Evolutionary conservation across 2,888 invertebrate species (phyloP), one percentile per base, ranked within the genome.

Genomic region (Nomada fucata): DNA sequence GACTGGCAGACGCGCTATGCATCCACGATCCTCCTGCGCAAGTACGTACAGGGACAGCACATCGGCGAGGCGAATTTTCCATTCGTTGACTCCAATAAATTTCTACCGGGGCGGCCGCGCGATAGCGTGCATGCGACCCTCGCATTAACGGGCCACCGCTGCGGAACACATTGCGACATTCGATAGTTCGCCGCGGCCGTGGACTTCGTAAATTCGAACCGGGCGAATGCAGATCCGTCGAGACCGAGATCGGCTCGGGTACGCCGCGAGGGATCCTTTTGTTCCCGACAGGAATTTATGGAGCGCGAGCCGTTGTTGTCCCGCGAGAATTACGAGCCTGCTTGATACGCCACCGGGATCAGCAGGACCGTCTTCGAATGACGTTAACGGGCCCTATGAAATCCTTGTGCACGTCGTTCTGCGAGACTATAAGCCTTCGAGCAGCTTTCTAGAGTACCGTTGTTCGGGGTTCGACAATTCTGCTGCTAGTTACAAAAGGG

Each of bases 111-210:
- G 44, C 44, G 65, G 55, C 50, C 50, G 59, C 55, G 70, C 26
- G 78, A 84, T 82, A 69, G 76, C 75, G 76, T 75, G 79, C 75
- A 84, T 76, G 82, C 82, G 68, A 82, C 52, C 50, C 50, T 75
- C 74, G 69, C 69, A 76, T 82, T 82, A 73, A 76, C 76, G 50
- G 75, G 71, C 61, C 68, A 64, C 69, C 82, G 63, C 82, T 83
- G 83, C 77, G 83, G 83, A 82, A 83, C 83, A 83, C 83, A 55
- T 77, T 83, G 82, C 83, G 83, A 83, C 83, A 67, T 71, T 78
- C 69, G 71, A 82, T 75, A 70, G 83, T 68, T 69, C 29, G 55
- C 23, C 60, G 64, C 50, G 67, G 55, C 76, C 57, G 64, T 42
- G 70, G 50, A 20, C 71, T 67, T 67, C 63, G 82, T 83, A 78